These are phyloP conservation scores for Tachyglossus aculeatus DNA, from an alignment of 2,797 vertebrate species.

Conservation along the genomic window DNA sequence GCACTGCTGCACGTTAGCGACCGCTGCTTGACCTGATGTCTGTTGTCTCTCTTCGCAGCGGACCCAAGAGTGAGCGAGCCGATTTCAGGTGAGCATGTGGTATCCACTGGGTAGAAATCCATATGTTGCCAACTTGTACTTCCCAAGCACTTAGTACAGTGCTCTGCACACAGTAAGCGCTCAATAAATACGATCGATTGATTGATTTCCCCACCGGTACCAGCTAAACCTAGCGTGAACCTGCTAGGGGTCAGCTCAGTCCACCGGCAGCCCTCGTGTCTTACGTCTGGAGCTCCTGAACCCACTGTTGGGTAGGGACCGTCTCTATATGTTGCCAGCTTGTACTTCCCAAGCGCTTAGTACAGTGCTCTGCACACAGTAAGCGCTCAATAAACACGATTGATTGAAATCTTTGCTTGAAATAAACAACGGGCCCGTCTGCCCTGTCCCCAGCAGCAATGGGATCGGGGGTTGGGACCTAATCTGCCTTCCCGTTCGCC, in stretches of 20 bases:
- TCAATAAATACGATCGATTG: too few relatives aligned
- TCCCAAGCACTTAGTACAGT: too few relatives aligned
- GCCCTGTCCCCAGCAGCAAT: slow-evolving; percentile 30
- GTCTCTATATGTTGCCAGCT: too few relatives aligned
- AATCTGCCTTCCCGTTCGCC: slow-evolving; percentile 40
- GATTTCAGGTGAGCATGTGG: slow-evolving; percentile 83
- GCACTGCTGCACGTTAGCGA: too few relatives aligned
- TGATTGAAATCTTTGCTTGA: slow-evolving; percentile 67
- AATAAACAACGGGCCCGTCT: not conserved
- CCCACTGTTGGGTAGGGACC: too few relatives aligned
- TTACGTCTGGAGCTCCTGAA: too few relatives aligned
- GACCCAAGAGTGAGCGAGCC: slow-evolving; percentile 94
- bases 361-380: too few relatives aligned
- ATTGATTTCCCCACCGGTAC: slow-evolving; percentile 50
- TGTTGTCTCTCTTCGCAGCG: slow-evolving; percentile 75
- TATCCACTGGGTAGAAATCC: not conserved
- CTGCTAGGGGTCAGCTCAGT: too few relatives aligned
- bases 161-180: too few relatives aligned
- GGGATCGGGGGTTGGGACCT: slow-evolving; percentile 42
- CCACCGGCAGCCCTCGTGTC: slow-evolving; percentile 24
- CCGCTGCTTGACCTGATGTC: slow-evolving; percentile 62
- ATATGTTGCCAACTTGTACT: too few relatives aligned
- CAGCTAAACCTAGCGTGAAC: slow-evolving; percentile 15
- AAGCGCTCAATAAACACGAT: too few relatives aligned
- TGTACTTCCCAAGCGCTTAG: too few relatives aligned